Evolutionary conservation across 2,113 vertebrate genomes (phyloP).

Genomic region (Recurvirostra avosetta): DNA sequence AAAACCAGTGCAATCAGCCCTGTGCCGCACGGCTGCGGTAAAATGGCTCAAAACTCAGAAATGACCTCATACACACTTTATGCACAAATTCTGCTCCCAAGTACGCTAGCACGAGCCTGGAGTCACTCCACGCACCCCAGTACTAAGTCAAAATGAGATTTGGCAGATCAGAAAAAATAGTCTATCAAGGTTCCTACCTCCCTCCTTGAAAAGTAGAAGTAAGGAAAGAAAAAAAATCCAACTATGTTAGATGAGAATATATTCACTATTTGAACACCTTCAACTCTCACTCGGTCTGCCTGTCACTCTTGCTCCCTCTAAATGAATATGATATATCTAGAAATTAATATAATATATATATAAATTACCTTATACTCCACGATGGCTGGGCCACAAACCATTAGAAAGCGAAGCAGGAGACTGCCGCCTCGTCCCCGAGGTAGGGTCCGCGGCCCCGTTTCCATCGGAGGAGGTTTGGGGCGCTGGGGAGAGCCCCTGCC

Average conservation of each 20-base stretch:
- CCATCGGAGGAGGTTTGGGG: too few relatives aligned
- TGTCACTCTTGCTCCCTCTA: not conserved
- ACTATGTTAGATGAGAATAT: not conserved
- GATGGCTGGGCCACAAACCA: not conserved
- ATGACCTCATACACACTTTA: accelerated
- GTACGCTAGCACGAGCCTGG: accelerated
- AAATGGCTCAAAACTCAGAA: not conserved
- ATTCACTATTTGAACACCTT: not conserved
- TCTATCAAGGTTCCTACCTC: not conserved
- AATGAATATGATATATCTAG: not conserved
- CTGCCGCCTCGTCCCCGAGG: not conserved
- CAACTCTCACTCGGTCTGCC: not conserved
- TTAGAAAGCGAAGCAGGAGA: not conserved
- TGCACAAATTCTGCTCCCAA: not conserved
- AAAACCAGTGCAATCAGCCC: not conserved
- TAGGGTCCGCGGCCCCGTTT: too few relatives aligned
- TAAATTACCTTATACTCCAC: not conserved
- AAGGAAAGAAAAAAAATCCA: too few relatives aligned
- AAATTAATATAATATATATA: not conserved
- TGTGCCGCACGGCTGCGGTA: too few relatives aligned
- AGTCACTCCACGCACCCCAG: not conserved
- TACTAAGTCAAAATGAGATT: not conserved
- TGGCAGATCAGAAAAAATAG: not conserved
- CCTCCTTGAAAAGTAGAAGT: not conserved
- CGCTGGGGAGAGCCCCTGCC: too few relatives aligned